These are phyloP conservation scores for Pteropus alecto DNA, from an alignment of 2,113 vertebrate species.

Conservation along the genomic window DNA sequence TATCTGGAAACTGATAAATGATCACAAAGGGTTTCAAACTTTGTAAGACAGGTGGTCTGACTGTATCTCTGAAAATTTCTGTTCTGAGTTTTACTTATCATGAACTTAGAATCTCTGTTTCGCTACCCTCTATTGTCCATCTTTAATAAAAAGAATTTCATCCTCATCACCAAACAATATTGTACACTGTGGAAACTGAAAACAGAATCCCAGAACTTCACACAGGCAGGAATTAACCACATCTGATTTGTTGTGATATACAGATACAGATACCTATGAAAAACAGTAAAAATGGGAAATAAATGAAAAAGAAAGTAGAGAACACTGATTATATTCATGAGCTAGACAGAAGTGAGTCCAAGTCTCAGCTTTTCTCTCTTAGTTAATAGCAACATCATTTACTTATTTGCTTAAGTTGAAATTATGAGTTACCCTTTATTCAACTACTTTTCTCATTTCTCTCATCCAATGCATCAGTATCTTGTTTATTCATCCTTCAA, in stretches of 20 bases:
- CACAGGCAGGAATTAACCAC: neutral
- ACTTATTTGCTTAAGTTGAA: neutral
- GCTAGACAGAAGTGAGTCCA: neutral
- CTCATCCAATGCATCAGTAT: neutral
- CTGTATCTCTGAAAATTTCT: neutral
- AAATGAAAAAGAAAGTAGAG: neutral
- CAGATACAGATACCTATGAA: neutral
- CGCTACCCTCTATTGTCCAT: neutral
- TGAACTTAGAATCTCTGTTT: conserved; percentile 14
- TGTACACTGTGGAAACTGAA: neutral
- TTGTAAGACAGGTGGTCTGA: neutral
- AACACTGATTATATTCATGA: neutral
- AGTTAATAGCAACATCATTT: neutral
- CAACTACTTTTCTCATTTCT: neutral
- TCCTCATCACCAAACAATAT: neutral
- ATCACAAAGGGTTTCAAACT: neutral
- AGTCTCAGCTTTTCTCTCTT: neutral
- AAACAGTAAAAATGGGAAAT: neutral
- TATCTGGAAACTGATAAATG: neutral
- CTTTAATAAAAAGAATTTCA: neutral
- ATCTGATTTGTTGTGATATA: neutral
- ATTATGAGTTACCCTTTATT: neutral
- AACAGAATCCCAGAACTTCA: neutral
- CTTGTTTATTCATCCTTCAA: neutral
- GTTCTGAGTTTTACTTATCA: neutral